Evolutionary conservation across 2,797 vertebrate genomes (phyloP).

Genomic region (Thamnophis elegans): DNA sequence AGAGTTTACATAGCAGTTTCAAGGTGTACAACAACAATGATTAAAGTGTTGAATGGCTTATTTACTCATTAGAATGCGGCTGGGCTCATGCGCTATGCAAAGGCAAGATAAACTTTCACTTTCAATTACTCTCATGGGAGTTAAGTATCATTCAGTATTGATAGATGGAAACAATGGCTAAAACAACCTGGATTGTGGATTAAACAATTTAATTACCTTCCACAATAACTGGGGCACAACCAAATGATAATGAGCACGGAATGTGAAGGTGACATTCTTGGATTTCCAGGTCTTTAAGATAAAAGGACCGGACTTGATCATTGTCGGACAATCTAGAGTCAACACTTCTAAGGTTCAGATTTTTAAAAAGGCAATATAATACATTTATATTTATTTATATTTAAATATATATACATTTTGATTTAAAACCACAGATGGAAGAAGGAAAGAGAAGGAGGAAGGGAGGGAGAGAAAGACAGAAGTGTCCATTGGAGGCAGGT

Average conservation of each 20-base stretch:
- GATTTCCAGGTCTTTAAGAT: not conserved
- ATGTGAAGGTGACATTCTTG: constrained; percentile 41
- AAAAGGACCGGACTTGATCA: constrained; percentile 9
- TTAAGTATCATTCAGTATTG: constrained; percentile 59
- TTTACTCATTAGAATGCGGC: constrained; percentile 60
- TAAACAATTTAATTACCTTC: constrained; percentile 59
- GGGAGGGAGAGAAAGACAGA: not conserved
- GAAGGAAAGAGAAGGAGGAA: not conserved
- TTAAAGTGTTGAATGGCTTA: constrained; percentile 60
- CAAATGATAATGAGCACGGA: constrained; percentile 48
- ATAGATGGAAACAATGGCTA: constrained; percentile 36
- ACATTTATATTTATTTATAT: not conserved
- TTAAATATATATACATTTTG: not conserved
- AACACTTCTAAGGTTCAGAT: not conserved
- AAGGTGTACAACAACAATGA: constrained; percentile 62
- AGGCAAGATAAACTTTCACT: constrained; percentile 51
- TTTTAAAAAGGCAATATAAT: not conserved
- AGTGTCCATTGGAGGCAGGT: not conserved
- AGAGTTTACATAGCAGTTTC: constrained; percentile 55
- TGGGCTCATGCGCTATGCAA: constrained; percentile 38
- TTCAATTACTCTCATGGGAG: constrained; percentile 59
- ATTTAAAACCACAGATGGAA: not conserved
- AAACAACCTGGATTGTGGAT: constrained; percentile 58
- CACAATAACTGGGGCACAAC: constrained; percentile 43
- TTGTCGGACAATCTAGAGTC: not conserved